phyloP scores from a whole-genome alignment of 2,888 invertebrate species.

The Nymphalis polychloros region DNA sequence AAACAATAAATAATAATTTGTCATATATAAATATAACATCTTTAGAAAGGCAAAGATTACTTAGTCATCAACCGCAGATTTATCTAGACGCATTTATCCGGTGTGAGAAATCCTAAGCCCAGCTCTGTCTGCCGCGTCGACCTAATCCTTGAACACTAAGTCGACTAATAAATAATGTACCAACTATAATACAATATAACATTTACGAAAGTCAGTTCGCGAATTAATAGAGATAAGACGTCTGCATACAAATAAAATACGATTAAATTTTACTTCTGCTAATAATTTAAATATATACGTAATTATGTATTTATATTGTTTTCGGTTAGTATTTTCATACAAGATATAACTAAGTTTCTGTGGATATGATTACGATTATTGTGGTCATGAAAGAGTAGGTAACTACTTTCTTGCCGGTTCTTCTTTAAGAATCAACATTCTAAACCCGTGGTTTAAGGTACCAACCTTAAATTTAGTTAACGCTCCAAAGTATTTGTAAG shows the following conservation, averaged over 20 bases:
- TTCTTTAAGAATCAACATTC: too few species aligned
- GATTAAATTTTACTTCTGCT: not conserved
- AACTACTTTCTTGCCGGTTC: too few species aligned
- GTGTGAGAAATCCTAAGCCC: conserved; percentile 58
- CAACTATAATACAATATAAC: conserved; percentile 28
- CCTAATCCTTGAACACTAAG: conserved; percentile 60
- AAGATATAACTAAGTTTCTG: too few species aligned
- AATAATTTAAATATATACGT: not conserved
- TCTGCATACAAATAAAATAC: not conserved
- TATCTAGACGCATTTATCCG: conserved; percentile 58
- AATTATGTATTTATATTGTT: too few species aligned
- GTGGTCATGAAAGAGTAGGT: too few species aligned
- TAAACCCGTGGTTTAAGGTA: too few species aligned
- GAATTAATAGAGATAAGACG: conserved; percentile 10
- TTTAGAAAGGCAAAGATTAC: conserved; percentile 34
- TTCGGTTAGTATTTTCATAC: too few species aligned
- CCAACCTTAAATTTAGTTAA: too few species aligned
- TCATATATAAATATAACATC: conserved; percentile 8
- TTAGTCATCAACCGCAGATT: conserved; percentile 45
- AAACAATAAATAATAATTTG: conserved; percentile 5
- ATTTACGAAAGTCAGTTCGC: conserved; percentile 46
- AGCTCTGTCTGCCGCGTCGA: conserved; percentile 39
- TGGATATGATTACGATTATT: too few species aligned
- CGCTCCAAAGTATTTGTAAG: too few species aligned
- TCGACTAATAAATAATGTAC: conserved; percentile 55